phyloP scores from a whole-genome alignment of 1,140 invertebrate species.

The Drosophila teissieri region DNA sequence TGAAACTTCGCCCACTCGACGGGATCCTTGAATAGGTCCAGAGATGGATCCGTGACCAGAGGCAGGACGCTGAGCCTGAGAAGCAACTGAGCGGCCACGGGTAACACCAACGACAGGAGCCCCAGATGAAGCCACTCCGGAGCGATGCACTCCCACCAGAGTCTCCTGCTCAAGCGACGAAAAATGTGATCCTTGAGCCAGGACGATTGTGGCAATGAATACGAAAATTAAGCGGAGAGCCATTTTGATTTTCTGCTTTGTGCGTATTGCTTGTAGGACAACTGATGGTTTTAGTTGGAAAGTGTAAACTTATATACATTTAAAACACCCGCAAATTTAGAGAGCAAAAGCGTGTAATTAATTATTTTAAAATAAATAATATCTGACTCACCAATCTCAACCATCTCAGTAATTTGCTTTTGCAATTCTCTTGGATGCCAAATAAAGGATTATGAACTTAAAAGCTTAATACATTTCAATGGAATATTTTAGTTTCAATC shows the following conservation, averaged over 20 bases:
- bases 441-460: neutral
- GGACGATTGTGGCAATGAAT: constrained; percentile 22
- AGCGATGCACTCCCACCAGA: constrained; percentile 5
- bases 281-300: constrained; percentile 23
- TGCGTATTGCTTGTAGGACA: constrained; percentile 12
- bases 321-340: too few species aligned
- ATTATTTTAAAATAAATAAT: neutral
- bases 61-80: constrained; percentile 9
- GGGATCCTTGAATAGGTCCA: neutral
- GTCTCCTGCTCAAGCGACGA: constrained; percentile 15
- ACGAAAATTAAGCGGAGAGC: constrained; percentile 15
- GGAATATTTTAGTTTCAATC: too few species aligned
- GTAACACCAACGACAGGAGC: neutral
- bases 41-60: constrained; percentile 1
- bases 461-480: neutral
- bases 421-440: neutral
- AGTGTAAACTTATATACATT: constrained; percentile 26
- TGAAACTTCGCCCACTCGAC: constrained; percentile 3
- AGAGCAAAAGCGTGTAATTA: neutral
- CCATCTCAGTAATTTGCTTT: neutral
- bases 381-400: neutral
- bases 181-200: constrained; percentile 26
- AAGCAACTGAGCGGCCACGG: neutral
- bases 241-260: constrained; percentile 2
- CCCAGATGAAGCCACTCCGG: constrained; percentile 17